Conservation (phyloP, 2,113 vertebrate genomes). For the Isichthys henryi region DNA sequence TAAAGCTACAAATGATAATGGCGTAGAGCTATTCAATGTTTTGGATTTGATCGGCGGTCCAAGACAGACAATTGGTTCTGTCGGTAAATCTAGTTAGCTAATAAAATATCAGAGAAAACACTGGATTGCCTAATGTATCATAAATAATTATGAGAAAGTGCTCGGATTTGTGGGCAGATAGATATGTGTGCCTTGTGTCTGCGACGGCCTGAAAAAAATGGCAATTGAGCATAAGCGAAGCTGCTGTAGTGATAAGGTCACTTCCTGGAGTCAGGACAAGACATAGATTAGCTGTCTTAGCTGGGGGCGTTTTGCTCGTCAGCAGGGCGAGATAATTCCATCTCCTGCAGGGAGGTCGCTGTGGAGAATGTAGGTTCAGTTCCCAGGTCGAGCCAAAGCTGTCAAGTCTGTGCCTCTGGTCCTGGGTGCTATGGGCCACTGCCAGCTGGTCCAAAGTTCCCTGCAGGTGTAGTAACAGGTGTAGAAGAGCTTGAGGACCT, state of each 20-base stretch:
- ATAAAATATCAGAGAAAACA: neutral
- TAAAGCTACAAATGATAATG: neutral
- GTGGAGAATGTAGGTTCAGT: neutral
- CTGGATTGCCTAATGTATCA: neutral
- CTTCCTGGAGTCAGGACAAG: neutral
- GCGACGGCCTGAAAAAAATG: neutral
- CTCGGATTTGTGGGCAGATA: neutral
- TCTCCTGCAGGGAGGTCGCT: neutral
- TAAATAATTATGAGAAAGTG: neutral
- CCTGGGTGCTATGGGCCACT: neutral
- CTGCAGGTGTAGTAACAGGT: neutral
- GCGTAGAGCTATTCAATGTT: neutral
- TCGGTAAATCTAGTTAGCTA: neutral
- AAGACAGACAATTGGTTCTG: neutral
- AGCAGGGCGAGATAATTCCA: slow-evolving; percentile 2
- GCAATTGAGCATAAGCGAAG: neutral
- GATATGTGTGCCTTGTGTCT: neutral
- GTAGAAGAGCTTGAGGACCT: neutral
- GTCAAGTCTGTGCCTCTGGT: neutral
- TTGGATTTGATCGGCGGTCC: neutral
- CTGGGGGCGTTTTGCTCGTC: neutral
- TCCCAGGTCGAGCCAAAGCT: neutral
- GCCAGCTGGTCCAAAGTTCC: neutral
- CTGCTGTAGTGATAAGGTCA: neutral
- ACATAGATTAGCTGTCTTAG: slow-evolving; percentile 2